These are phyloP conservation scores for Trichacis sp. DNA, from an alignment of 2,888 invertebrate genomes.

Conservation along the genomic window DNA sequence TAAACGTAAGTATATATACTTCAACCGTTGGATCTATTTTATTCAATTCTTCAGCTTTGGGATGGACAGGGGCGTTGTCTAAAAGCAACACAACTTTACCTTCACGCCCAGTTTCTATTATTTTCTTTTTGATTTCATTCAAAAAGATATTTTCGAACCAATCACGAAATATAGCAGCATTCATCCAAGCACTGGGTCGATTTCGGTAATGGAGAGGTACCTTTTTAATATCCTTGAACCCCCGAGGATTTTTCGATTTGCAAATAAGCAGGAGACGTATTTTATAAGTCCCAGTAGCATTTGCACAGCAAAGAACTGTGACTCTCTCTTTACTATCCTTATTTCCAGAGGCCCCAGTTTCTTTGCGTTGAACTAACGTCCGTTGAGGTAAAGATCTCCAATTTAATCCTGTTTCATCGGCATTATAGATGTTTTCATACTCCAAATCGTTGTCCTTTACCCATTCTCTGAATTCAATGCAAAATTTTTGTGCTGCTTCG, in stretches of 20 bases:
- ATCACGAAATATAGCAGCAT: slow-evolving; percentile 35
- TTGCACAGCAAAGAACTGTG: slow-evolving; percentile 49
- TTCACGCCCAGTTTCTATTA: slow-evolving; percentile 11
- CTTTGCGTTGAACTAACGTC: slow-evolving; percentile 34
- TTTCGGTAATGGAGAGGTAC: slow-evolving; percentile 39
- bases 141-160: slow-evolving; percentile 44
- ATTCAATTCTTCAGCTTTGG: slow-evolving; percentile 27
- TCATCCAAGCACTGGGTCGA: slow-evolving; percentile 50
- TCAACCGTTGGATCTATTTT: slow-evolving; percentile 15
- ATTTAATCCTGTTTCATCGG: slow-evolving; percentile 45
- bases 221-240: slow-evolving; percentile 41
- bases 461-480: slow-evolving; percentile 16
- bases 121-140: slow-evolving; percentile 29
- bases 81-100: slow-evolving; percentile 37
- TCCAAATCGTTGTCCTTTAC: slow-evolving; percentile 10
- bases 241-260: slow-evolving; percentile 50
- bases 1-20: slow-evolving; percentile 2
- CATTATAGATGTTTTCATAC: slow-evolving; percentile 44
- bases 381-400: slow-evolving; percentile 44
- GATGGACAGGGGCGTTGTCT: slow-evolving; percentile 40
- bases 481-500: slow-evolving; percentile 24
- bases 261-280: slow-evolving; percentile 50
- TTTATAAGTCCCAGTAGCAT: slow-evolving; percentile 50
- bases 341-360: slow-evolving; percentile 41
- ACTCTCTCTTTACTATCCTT: slow-evolving; percentile 47